Evolutionary conservation across 1,140 invertebrate species (phyloP).

Genomic region (Drosophila aff.): DNA sequence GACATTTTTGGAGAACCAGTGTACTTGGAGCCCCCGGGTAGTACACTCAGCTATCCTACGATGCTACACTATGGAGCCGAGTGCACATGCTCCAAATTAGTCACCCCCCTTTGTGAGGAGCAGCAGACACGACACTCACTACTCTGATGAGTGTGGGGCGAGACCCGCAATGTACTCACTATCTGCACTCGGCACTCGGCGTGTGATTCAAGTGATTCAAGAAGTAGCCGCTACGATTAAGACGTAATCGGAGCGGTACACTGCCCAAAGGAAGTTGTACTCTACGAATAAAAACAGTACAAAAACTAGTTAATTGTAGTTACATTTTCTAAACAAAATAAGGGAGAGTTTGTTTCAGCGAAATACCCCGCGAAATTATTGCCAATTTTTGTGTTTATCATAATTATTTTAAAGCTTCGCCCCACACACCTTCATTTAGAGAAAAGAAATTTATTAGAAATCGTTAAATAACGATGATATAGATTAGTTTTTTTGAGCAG

Average conservation of each 20-base stretch:
- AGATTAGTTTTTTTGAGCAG: background rate
- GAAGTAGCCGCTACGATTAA: conserved; percentile 18
- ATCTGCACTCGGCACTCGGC: conserved; percentile 17
- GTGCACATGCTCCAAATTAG: conserved; percentile 29
- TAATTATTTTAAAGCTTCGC: background rate
- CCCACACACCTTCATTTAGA: background rate
- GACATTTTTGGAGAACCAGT: conserved; percentile 1
- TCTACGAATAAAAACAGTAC: too few relatives aligned
- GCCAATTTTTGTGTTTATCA: background rate
- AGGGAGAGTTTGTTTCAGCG: background rate
- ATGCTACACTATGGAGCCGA: conserved; percentile 1
- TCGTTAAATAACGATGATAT: background rate
- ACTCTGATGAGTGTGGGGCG: background rate
- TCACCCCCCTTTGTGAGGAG: conserved; percentile 12
- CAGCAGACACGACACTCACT: background rate
- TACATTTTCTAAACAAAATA: background rate
- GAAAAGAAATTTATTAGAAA: background rate
- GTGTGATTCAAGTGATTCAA: conserved; percentile 26
- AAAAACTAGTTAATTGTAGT: background rate
- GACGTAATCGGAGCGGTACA: conserved; percentile 7
- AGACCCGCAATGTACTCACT: conserved; percentile 3
- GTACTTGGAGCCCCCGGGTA: background rate
- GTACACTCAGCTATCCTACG: conserved; percentile 3
- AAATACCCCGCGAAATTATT: background rate
- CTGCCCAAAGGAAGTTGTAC: background rate